phyloP scores from a whole-genome alignment of 2,113 vertebrate genomes.

The Indicator maculatus region DNA sequence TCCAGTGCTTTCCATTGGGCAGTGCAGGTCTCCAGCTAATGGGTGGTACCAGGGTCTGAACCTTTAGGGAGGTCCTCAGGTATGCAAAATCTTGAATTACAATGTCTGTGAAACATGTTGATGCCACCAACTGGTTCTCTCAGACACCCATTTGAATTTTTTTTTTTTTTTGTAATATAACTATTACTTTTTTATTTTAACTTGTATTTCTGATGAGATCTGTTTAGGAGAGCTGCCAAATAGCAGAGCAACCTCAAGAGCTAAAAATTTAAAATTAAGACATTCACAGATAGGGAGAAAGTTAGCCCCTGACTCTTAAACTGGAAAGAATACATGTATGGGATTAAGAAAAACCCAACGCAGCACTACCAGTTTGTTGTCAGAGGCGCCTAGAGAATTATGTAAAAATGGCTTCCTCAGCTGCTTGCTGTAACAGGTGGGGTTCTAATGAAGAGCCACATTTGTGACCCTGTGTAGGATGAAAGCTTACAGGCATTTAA shows the following conservation, averaged over 20 bases:
- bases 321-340: not conserved
- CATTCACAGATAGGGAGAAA: not conserved
- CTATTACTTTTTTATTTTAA: not conserved
- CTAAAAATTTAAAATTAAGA: not conserved
- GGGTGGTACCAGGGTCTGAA: not conserved
- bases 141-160: rapidly evolving
- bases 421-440: conserved; percentile 62
- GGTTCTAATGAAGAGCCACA: conserved; percentile 28
- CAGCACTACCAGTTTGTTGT: not conserved
- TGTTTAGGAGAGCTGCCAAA: not conserved
- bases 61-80: not conserved
- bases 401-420: conserved; percentile 55
- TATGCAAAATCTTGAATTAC: not conserved
- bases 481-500: not conserved
- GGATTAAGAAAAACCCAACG: conserved; percentile 34
- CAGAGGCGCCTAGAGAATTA: conserved; percentile 56
- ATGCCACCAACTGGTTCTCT: not conserved
- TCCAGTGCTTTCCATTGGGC: not conserved
- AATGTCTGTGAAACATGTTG: not conserved
- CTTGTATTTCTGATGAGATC: not conserved
- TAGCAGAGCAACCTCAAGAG: not conserved
- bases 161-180: not conserved
- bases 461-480: not conserved
- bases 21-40: not conserved
- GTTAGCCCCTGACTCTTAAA: not conserved